Conservation (phyloP, 2,113 vertebrate genomes). For the Tyrannus savana region DNA sequence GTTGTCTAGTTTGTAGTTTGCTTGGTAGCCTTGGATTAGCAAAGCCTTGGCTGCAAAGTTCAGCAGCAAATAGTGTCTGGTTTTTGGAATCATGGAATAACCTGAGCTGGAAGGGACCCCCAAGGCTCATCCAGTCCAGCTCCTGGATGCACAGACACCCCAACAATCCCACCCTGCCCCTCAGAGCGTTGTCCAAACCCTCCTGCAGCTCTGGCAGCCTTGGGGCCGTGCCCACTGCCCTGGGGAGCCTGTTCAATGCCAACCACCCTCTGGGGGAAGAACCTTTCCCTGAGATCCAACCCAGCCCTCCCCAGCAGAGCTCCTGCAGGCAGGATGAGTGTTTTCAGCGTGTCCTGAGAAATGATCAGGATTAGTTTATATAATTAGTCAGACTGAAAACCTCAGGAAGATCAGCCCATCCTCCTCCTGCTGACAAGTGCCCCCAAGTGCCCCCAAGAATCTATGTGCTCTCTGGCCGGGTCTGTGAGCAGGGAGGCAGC, state of each 20-base stretch:
- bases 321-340: not conserved
- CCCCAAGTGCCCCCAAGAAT: not conserved
- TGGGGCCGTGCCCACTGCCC: not conserved
- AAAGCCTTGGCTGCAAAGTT: not conserved
- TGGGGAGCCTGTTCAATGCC: not conserved
- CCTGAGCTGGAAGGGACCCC: not conserved
- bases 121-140: not conserved
- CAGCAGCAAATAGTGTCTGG: not conserved
- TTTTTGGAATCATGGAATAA: not conserved
- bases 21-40: not conserved
- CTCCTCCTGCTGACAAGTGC: not conserved
- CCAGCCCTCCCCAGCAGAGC: not conserved
- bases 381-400: not conserved
- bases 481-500: not conserved
- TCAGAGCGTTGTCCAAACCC: not conserved
- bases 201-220: not conserved
- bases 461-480: not conserved
- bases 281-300: not conserved
- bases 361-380: not conserved
- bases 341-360: not conserved
- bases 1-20: too few relatives aligned
- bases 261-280: not conserved
- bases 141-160: not conserved
- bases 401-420: not conserved
- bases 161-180: not conserved